Conservation (phyloP, 2,888 invertebrate genomes). For the Bembecia ichneumoniformis region DNA sequence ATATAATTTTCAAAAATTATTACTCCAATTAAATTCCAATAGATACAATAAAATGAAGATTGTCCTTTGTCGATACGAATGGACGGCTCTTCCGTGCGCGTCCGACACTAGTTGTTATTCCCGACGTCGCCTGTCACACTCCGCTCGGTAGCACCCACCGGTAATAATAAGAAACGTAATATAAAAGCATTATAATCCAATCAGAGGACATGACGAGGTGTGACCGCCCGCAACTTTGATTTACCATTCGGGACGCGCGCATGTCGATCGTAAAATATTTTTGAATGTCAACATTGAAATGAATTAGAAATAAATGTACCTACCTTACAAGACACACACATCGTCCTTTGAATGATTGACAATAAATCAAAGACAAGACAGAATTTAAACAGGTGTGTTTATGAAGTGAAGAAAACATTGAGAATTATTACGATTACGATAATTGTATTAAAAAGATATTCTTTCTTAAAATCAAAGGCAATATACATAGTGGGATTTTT, state of each 20-base stretch:
- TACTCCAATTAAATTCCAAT: no score
- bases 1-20: no score
- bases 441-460: no score
- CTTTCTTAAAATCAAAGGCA: no score
- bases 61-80: conserved; percentile 22
- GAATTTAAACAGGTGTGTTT: no score
- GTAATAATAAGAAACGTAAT: conserved; percentile 68
- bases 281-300: conserved; percentile 41
- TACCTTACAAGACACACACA: conserved; percentile 29
- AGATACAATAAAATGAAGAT: no score
- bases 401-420: no score
- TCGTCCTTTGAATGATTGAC: conserved; percentile 11
- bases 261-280: conserved; percentile 59
- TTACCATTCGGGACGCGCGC: conserved; percentile 56
- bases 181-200: conserved; percentile 71
- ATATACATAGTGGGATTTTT: no score
- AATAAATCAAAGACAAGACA: background rate
- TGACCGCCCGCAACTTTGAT: conserved; percentile 57
- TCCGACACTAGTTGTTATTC: conserved; percentile 55
- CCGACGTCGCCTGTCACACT: conserved; percentile 50
- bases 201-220: conserved; percentile 55
- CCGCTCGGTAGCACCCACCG: conserved; percentile 53
- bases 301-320: conserved; percentile 40
- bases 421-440: no score
- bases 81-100: conserved; percentile 26